A percentile compares a stretch with the other conserved stretches of the same genome.
Conservation (phyloP, 37 sponge, comb jelly and placozoan species). For the Theonella swinhoei region DNA sequence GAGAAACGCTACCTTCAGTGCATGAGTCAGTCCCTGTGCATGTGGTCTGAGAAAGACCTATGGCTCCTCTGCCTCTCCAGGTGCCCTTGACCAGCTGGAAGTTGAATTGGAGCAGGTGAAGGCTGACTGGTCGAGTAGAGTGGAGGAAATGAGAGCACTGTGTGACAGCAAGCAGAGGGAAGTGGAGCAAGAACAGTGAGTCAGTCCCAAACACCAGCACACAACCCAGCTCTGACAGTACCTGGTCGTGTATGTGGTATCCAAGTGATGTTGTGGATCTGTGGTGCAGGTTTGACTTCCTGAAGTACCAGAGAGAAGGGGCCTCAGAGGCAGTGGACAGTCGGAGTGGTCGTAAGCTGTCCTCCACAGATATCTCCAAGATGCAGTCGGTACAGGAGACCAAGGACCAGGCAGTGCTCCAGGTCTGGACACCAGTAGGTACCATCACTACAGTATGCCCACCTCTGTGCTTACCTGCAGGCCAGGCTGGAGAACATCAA, state of each 20-base stretch:
- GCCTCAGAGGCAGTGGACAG: conserved; percentile 58
- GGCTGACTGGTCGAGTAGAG: conserved; percentile 23
- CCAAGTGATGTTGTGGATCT: too few relatives aligned
- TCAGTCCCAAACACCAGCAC: too few relatives aligned
- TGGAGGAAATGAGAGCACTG: conserved; percentile 50
- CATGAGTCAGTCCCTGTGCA: conserved; percentile 40
- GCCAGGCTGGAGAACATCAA: conserved; percentile 93
- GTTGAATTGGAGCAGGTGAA: conserved; percentile 55
- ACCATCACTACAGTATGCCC: neutral
- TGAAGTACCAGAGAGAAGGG: conserved; percentile 33
- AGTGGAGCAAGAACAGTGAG: conserved; percentile 68
- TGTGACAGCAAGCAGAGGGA: conserved; percentile 55
- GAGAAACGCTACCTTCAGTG: conserved; percentile 88
- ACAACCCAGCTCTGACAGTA: too few relatives aligned
- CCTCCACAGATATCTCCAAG: neutral
- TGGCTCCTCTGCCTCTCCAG: conserved; percentile 15
- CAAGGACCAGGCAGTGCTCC: neutral
- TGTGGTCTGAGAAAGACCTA: neutral
- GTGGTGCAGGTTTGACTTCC: conserved; percentile 58
- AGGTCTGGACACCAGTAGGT: neutral
- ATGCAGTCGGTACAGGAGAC: neutral
- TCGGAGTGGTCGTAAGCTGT: conserved; percentile 74
- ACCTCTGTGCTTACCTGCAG: neutral
- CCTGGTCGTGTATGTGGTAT: too few relatives aligned
- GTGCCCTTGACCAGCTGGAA: conserved; percentile 69